Conservation (phyloP, 1,140 invertebrate genomes). For the Sminthurides bifidus region DNA sequence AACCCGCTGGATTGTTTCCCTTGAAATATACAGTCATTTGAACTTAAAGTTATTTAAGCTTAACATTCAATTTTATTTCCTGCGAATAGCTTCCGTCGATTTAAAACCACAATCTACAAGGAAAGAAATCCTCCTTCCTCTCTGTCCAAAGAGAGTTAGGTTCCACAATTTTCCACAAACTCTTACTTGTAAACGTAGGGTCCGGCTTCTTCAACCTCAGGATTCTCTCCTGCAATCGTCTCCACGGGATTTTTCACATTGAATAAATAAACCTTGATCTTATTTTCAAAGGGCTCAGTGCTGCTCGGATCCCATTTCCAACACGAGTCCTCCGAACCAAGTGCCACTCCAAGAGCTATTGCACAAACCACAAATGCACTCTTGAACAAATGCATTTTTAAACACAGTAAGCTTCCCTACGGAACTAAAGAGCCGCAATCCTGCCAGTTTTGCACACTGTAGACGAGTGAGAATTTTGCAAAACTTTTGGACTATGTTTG, state of each 20-base stretch:
- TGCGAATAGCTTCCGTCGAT: background rate
- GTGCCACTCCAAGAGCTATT: too few relatives aligned
- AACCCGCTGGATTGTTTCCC: background rate
- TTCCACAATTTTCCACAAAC: background rate
- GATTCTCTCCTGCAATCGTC: background rate
- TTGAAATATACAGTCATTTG: background rate
- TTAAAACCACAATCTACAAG: background rate
- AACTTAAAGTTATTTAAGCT: background rate
- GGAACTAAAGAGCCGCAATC: too few relatives aligned
- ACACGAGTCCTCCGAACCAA: too few relatives aligned
- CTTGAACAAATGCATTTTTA: too few relatives aligned
- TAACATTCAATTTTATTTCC: too few relatives aligned
- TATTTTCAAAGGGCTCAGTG: background rate
- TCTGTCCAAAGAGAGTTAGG: too few relatives aligned
- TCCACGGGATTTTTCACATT: slow-evolving; percentile 5
- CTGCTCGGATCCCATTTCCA: background rate
- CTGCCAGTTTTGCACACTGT: background rate
- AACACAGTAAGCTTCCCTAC: too few relatives aligned
- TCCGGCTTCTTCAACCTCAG: background rate
- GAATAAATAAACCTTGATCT: background rate
- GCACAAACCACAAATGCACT: too few relatives aligned
- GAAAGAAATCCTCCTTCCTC: background rate
- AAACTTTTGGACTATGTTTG: too few relatives aligned
- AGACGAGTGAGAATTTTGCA: background rate
- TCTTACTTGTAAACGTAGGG: background rate